Evolutionary conservation across 2,797 vertebrate genomes (phyloP).

Genomic region (Coregonus suidteri): DNA sequence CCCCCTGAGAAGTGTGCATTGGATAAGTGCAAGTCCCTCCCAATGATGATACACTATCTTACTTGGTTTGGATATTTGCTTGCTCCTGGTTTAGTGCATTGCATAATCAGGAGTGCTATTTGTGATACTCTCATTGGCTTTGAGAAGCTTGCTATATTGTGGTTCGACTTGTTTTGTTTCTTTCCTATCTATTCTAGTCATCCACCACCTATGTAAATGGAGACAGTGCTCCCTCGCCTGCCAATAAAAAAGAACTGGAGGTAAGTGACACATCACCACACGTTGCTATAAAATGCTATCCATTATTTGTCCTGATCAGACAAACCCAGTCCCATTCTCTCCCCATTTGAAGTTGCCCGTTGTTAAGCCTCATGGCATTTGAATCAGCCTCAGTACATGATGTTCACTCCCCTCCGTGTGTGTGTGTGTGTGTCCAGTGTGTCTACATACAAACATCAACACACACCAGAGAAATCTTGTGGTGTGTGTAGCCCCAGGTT

Average conservation of each 20-base stretch:
- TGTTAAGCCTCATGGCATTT: too few species aligned
- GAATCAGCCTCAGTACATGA: too few species aligned
- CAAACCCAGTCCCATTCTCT: too few species aligned
- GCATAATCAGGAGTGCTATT: not conserved
- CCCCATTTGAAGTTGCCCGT: too few species aligned
- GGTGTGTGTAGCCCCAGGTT: not conserved
- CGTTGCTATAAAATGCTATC: too few species aligned
- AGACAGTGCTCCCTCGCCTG: constrained; percentile 74
- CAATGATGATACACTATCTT: not conserved
- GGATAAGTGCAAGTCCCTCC: not conserved
- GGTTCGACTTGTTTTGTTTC: constrained; percentile 24
- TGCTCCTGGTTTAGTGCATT: not conserved
- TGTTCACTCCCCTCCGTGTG: too few species aligned
- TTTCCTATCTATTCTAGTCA: constrained; percentile 63
- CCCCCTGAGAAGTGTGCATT: not conserved
- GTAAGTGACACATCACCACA: constrained; percentile 66
- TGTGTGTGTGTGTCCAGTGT: not conserved
- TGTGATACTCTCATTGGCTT: not conserved
- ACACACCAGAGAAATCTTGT: not conserved
- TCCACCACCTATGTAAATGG: constrained; percentile 87
- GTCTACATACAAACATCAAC: not conserved
- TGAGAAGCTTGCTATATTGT: not conserved
- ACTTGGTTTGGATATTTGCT: not conserved
- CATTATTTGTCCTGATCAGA: too few species aligned
- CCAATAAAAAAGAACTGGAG: constrained; percentile 87